These are phyloP conservation scores for Hippopotamus amphibius DNA, from an alignment of 2,113 vertebrate species.

Conservation along the genomic window DNA sequence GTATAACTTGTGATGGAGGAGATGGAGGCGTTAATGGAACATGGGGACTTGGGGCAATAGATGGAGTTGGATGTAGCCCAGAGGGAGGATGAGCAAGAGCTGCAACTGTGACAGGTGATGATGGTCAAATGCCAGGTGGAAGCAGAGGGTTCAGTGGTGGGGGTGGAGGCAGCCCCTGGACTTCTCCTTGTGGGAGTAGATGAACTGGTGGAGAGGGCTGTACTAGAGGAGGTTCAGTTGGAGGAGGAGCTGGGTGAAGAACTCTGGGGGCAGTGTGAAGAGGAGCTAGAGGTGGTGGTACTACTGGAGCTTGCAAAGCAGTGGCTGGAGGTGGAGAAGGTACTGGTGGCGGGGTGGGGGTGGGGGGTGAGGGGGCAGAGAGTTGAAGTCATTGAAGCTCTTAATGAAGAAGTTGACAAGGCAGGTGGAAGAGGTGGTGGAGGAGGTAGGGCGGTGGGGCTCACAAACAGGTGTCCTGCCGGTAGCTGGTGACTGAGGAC, in stretches of 20 bases:
- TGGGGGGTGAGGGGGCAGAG: constrained; percentile 71
- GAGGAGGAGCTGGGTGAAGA: constrained; percentile 96
- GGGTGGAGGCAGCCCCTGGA: constrained; percentile 93
- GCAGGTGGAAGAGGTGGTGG: constrained; percentile 93
- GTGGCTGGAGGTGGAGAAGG: constrained; percentile 92
- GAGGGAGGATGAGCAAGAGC: constrained; percentile 88
- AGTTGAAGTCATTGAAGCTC: constrained; percentile 91
- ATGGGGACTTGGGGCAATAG: constrained; percentile 89
- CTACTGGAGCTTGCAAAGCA: constrained; percentile 91
- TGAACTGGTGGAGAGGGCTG: constrained; percentile 93
- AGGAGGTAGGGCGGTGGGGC: constrained; percentile 92
- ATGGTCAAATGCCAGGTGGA: constrained; percentile 92
- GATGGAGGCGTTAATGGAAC: constrained; percentile 91
- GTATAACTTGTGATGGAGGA: constrained; percentile 90
- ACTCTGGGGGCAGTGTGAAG: constrained; percentile 97
- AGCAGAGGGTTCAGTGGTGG: constrained; percentile 95
- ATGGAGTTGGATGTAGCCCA: constrained; percentile 91
- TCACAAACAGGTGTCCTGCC: constrained; percentile 93
- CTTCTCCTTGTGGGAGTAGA: constrained; percentile 90
- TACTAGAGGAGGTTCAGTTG: constrained; percentile 94
- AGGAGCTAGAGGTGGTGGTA: constrained; percentile 94
- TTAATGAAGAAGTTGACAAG: constrained; percentile 90
- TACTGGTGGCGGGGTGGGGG: constrained; percentile 89
- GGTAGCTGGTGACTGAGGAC: constrained; percentile 95
- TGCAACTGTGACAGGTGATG: constrained; percentile 92